Evolutionary conservation across 2,113 vertebrate species (phyloP).

Genomic region (Dissostichus mawsoni): DNA sequence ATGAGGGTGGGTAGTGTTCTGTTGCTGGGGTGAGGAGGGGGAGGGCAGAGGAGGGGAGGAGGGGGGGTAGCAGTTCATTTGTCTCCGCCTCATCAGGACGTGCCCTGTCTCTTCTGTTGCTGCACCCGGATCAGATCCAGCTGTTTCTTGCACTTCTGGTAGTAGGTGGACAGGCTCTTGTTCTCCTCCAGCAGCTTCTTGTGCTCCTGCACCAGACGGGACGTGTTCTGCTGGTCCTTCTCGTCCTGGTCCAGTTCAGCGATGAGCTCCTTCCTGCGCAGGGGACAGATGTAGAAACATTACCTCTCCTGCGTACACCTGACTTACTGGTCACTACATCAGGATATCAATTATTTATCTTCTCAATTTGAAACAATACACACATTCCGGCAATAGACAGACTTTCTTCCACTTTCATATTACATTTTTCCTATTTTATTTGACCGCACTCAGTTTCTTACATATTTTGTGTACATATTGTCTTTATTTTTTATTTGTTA

Average conservation of each 20-base stretch:
- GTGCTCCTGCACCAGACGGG: conserved; percentile 98
- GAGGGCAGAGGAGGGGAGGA: conserved; percentile 27
- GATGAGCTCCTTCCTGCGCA: conserved; percentile 93
- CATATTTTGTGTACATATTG: too few species aligned
- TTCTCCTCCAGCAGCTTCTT: conserved; percentile 99
- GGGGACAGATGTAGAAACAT: too few species aligned
- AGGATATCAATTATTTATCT: too few species aligned
- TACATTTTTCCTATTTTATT: too few species aligned
- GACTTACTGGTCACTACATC: background rate
- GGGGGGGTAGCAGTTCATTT: conserved; percentile 22
- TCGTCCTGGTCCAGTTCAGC: conserved; percentile 99
- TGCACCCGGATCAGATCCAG: conserved; percentile 98
- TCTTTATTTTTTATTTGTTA: too few species aligned
- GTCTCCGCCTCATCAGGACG: conserved; percentile 88
- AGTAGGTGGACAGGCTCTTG: conserved; percentile 98
- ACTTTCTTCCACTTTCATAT: too few species aligned
- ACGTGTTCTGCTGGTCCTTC: conserved; percentile 99
- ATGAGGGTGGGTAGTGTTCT: conserved; percentile 65
- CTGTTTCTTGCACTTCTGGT: conserved; percentile 98
- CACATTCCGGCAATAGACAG: too few species aligned
- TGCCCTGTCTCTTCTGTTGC: conserved; percentile 98
- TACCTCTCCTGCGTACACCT: background rate
- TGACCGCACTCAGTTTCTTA: too few species aligned
- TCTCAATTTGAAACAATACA: too few species aligned
- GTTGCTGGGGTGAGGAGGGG: conserved; percentile 75